A percentile compares a stretch with the other conserved stretches of the same genome.
Evolutionary conservation across 2,888 invertebrate species (phyloP).

Genomic region (Pristionchus arcanus): DNA sequence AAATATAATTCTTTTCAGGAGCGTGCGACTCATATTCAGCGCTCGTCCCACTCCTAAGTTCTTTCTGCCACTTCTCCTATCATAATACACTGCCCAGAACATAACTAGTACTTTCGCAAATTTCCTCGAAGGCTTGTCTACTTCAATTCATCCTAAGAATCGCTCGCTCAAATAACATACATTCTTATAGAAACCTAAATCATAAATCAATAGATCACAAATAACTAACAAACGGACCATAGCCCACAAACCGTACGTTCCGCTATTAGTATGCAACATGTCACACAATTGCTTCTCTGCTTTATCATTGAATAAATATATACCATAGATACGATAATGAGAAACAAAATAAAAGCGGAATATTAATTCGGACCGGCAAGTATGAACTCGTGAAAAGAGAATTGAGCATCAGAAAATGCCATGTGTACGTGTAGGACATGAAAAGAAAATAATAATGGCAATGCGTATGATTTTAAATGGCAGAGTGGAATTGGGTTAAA

Average conservation of each 20-base stretch:
- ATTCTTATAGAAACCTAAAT: background rate
- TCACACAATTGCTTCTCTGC: conserved; percentile 5
- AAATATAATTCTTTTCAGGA: conserved; percentile 63
- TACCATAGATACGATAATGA: background rate
- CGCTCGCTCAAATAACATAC: conserved; percentile 17
- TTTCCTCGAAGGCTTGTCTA: conserved; percentile 34
- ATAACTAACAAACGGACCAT: background rate
- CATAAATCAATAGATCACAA: background rate
- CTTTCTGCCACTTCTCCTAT: background rate
- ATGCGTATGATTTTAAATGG: background rate
- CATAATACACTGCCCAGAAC: conserved; percentile 25
- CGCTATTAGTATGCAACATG: background rate
- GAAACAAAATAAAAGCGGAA: background rate
- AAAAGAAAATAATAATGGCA: background rate
- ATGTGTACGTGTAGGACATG: background rate
- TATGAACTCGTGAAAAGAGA: background rate
- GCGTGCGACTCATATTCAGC: conserved; percentile 78
- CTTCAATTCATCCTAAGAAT: conserved; percentile 18
- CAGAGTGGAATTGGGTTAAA: conserved; percentile 43
- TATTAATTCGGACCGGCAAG: background rate
- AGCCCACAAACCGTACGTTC: conserved; percentile 8
- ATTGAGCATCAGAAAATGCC: conserved; percentile 3
- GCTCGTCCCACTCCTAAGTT: conserved; percentile 62
- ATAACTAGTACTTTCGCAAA: background rate
- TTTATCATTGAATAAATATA: conserved; percentile 26